Evolutionary conservation across 2,113 vertebrate species (phyloP).

Genomic region (Otocyon megalotis): DNA sequence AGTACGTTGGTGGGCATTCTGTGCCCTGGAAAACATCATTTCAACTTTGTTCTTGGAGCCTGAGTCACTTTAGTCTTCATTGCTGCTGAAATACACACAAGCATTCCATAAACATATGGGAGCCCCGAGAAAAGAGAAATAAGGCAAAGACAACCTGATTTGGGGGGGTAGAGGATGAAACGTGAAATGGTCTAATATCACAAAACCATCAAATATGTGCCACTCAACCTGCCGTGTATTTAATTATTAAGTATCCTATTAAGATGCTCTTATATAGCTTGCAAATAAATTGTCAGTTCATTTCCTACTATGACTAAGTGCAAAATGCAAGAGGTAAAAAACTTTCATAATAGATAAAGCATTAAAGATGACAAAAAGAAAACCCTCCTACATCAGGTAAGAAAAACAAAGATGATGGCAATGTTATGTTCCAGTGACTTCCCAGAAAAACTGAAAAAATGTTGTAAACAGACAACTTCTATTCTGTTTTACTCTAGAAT

Average conservation of each 20-base stretch:
- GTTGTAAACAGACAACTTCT: background rate
- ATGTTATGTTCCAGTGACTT: background rate
- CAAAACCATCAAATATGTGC: background rate
- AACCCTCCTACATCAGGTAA: background rate
- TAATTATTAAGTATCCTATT: background rate
- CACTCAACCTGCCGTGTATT: rapidly evolving
- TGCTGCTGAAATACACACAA: background rate
- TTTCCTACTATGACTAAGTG: background rate
- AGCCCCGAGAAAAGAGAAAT: background rate
- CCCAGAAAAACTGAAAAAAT: background rate
- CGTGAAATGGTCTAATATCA: background rate
- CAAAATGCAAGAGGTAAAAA: background rate
- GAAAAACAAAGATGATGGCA: background rate
- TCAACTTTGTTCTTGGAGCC: background rate
- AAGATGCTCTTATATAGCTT: background rate
- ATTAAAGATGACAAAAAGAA: slow-evolving; percentile 6
- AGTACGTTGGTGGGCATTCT: background rate
- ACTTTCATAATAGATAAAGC: background rate
- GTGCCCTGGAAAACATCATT: background rate
- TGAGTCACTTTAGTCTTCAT: background rate
- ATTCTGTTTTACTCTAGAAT: background rate
- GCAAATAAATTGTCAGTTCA: background rate
- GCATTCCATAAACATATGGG: background rate
- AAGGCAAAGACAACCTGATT: background rate
- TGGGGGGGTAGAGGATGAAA: background rate